Base-by-base conservation (phyloP, 2,797 vertebrate genomes). In the Rhincodon typus region DNA sequence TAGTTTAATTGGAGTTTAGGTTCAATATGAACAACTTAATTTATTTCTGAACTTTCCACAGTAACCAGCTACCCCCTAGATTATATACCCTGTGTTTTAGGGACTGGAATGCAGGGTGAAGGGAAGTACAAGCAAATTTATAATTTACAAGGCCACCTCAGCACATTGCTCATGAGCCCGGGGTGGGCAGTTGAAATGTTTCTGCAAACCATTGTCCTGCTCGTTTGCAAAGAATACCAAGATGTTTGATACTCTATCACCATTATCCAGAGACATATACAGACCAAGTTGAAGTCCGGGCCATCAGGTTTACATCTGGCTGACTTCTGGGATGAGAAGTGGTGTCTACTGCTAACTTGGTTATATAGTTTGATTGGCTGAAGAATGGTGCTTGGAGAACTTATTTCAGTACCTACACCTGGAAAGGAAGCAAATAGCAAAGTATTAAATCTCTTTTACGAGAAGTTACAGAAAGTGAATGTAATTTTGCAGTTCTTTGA, bases 321-420 rank as follows among this genome's bases (percentile, higher is more conserved):
- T 93, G 66, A 42, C 69, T 93, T 93, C 90, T 93, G 66, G 25
- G n/a, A 42, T 67, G 90, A 93, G n/a, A 93, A 69, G 42, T 67
- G 90, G 0, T 42, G 90, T 69, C 66, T 67, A 42, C n/a, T 67
- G 90, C 66, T 93, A 66, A 93, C 19, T 93, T 67, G 62, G 66
- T 93, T 93, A 69, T 93, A 93, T 67, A 93, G 62, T 93, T 69
- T 93, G 62, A 93, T 42, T 69, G 90, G 90, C 19, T 93, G 90
- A 93, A 93, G 90, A 93, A 93, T 38, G 38, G n/a, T 13, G n/a
- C 23, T 93, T 69, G 90, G 66, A 69, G n/a, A 25, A 93, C 34
- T 69, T 25, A 42, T 93, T 93, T 69, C 66, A 69, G 66, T 69
- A 42, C 57, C 90, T 42, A 5, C 38, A 38, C 62, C 90, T 93